Conservation (phyloP, 1,140 invertebrate genomes). For the Zaprionus africanus region DNA sequence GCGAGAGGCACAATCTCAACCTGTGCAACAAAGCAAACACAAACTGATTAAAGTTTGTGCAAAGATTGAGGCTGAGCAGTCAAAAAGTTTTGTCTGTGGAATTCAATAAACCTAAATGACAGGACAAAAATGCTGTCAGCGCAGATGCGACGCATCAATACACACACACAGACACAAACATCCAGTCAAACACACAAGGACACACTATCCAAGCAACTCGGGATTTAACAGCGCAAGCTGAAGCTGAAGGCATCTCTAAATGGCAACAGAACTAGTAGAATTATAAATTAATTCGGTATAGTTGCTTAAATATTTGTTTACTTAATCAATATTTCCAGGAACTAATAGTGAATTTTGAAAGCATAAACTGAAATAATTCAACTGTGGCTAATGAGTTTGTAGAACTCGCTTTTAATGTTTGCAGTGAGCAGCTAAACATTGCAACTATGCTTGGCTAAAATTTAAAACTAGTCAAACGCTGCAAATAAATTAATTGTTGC, state of each 20-base stretch:
- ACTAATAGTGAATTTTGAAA: not conserved
- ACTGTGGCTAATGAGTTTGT: not conserved
- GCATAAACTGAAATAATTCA: not conserved
- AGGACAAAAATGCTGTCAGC: conserved; percentile 14
- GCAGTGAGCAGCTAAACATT: too few relatives aligned
- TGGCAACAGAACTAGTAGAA: not conserved
- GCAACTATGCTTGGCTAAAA: too few relatives aligned
- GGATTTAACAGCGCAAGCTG: not conserved
- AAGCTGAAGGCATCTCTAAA: not conserved
- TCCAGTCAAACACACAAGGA: not conserved
- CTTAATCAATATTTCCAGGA: not conserved
- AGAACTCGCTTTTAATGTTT: too few relatives aligned
- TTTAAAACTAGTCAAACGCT: too few relatives aligned
- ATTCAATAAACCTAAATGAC: conserved; percentile 28
- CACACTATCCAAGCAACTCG: too few relatives aligned
- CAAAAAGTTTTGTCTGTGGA: conserved; percentile 18
- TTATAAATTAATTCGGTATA: not conserved
- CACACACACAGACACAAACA: not conserved
- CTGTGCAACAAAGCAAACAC: conserved; percentile 10
- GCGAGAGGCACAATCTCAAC: not conserved
- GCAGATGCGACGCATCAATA: conserved; percentile 11
- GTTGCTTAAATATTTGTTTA: not conserved
- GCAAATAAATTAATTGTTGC: too few relatives aligned
- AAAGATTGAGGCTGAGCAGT: not conserved
- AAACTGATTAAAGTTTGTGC: not conserved